These are phyloP conservation scores for Stenopsyche tienmushanensis DNA, from an alignment of 1,140 invertebrate genomes.

Conservation along the genomic window DNA sequence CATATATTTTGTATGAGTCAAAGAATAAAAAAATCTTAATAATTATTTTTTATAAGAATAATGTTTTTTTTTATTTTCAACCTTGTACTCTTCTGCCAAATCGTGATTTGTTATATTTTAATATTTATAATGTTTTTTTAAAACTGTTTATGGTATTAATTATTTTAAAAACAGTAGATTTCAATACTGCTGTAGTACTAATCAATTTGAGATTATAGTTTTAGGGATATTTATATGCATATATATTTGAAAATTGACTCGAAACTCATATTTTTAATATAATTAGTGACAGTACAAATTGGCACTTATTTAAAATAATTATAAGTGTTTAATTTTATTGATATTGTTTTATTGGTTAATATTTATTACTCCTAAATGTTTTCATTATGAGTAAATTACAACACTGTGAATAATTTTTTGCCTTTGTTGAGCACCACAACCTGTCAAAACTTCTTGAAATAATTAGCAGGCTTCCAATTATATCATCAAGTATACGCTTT, in stretches of 20 bases:
- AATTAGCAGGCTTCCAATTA: too few species aligned
- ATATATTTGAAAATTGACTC: conserved; percentile 13
- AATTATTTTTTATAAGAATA: too few species aligned
- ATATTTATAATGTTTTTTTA: conserved; percentile 9
- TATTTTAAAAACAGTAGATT: conserved; percentile 7
- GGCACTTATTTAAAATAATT: conserved; percentile 24
- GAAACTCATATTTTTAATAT: conserved; percentile 5
- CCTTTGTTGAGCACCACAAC: too few species aligned
- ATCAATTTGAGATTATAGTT: conserved; percentile 40
- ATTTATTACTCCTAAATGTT: too few species aligned
- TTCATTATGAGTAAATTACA: too few species aligned
- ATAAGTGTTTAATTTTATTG: background rate
- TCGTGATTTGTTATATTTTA: conserved; percentile 10
- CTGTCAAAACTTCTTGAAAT: too few species aligned
- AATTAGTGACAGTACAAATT: conserved; percentile 41
- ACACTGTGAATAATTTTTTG: too few species aligned
- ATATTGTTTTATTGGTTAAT: background rate
- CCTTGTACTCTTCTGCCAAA: conserved; percentile 7
- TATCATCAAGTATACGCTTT: too few species aligned
- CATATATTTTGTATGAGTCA: too few species aligned
- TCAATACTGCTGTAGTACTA: conserved; percentile 21
- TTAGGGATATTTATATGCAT: conserved; percentile 26
- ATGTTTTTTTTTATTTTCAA: too few species aligned
- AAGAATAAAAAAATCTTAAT: too few species aligned
- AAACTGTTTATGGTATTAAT: background rate